phyloP scores from a whole-genome alignment of 2,888 invertebrate genomes.

The Trichopoda pennipes region DNA sequence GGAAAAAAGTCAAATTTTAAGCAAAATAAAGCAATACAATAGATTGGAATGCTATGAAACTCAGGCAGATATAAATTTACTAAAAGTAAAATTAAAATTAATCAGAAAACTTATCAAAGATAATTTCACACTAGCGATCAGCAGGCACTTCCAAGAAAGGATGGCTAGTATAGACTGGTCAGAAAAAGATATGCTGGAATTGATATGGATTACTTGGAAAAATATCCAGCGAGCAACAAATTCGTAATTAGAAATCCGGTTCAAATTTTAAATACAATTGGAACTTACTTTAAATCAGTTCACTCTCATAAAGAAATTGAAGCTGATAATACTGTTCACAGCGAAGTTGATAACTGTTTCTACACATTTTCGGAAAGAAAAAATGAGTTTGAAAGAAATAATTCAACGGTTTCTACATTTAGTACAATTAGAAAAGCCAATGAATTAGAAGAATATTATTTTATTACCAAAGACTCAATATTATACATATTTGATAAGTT shows the following conservation, averaged over 20 bases:
- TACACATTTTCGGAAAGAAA: neutral
- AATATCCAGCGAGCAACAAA: no score
- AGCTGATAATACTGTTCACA: no score
- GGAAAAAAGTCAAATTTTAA: slow-evolving; percentile 12
- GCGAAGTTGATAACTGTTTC: neutral
- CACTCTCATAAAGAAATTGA: no score
- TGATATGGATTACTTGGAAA: neutral
- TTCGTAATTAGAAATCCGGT: neutral
- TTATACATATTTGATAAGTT: neutral
- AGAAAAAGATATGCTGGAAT: slow-evolving; percentile 7
- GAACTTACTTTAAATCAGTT: neutral
- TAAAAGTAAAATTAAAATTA: neutral
- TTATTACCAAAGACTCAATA: neutral
- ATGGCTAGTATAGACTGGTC: neutral
- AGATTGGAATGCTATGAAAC: slow-evolving; percentile 10
- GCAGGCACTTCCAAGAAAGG: neutral
- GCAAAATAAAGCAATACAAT: slow-evolving; percentile 7
- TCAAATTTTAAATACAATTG: slow-evolving; percentile 12
- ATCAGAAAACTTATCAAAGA: neutral
- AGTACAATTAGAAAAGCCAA: neutral
- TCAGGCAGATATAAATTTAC: slow-evolving; percentile 3
- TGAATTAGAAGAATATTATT: neutral
- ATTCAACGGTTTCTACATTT: neutral
- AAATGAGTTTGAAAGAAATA: no score
- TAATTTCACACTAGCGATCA: neutral